phyloP scores from a whole-genome alignment of 2,797 vertebrate genomes.

The Calcarius lapponicus region DNA sequence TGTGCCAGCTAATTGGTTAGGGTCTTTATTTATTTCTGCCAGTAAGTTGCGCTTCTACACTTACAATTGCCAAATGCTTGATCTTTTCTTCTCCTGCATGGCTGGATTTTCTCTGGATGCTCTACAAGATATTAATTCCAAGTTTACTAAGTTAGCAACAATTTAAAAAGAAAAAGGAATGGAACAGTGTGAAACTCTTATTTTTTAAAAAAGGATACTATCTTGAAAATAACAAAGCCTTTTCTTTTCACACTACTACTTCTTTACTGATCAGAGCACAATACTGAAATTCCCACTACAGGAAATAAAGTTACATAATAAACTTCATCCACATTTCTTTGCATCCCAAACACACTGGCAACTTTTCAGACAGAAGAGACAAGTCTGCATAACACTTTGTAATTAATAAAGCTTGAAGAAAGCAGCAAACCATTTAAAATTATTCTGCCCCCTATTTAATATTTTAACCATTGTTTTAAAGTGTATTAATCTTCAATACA shows the following conservation, averaged over 20 bases:
- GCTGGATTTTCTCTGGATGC: conserved; percentile 93
- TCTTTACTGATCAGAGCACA: not conserved
- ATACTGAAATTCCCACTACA: not conserved
- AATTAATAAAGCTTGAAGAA: not conserved
- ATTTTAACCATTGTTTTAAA: not conserved
- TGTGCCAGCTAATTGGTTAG: conserved; percentile 27
- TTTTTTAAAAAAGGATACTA: not conserved
- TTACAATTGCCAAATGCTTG: conserved; percentile 99
- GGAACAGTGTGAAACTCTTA: not conserved
- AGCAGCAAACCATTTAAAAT: not conserved
- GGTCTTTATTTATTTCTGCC: not conserved
- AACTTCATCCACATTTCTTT: not conserved
- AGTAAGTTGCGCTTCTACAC: conserved; percentile 56
- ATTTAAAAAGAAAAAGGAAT: not conserved
- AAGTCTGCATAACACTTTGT: not conserved
- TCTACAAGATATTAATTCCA: conserved; percentile 72
- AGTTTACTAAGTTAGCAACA: conserved; percentile 9
- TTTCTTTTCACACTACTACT: not conserved
- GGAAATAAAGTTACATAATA: not conserved
- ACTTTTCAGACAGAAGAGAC: not conserved
- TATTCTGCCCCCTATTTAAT: not conserved
- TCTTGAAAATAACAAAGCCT: not conserved
- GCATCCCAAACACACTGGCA: not conserved
- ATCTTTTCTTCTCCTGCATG: conserved; percentile 96
- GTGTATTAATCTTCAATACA: not conserved